Conservation (phyloP, 2,888 invertebrate genomes). For the Chelonus formosanus region DNA sequence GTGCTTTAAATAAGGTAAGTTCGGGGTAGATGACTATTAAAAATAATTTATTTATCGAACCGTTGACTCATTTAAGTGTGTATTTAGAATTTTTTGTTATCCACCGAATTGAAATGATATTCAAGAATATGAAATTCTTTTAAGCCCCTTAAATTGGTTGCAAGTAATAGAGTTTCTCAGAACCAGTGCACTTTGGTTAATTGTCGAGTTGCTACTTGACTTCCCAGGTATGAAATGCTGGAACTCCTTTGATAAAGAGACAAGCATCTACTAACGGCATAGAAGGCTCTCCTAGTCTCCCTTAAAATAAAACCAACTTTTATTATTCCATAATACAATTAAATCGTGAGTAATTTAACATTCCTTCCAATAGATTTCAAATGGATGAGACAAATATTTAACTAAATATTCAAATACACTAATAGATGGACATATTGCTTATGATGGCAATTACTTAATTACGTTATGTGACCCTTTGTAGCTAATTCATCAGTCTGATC, state of each 20-base stretch:
- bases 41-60: too few relatives aligned
- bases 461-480: constrained; percentile 40
- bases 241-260: not conserved
- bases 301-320: constrained; percentile 22
- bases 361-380: too few relatives aligned
- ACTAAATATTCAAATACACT: too few relatives aligned
- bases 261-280: too few relatives aligned
- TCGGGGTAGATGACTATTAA: too few relatives aligned
- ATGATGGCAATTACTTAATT: constrained; percentile 38
- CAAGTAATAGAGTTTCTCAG: constrained; percentile 36
- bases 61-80: too few relatives aligned
- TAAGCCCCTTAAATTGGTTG: constrained; percentile 37
- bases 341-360: too few relatives aligned
- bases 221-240: constrained; percentile 10
- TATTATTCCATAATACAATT: too few relatives aligned
- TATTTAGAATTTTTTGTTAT: not conserved
- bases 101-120: not conserved
- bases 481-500: constrained; percentile 51
- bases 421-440: too few relatives aligned
- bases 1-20: too few relatives aligned
- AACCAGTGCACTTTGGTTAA: constrained; percentile 42
- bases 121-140: constrained; percentile 10
- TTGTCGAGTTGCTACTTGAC: constrained; percentile 38
- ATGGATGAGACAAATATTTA: too few relatives aligned
- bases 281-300: too few relatives aligned